Evolutionary conservation across 2,888 invertebrate genomes (phyloP).

Genomic region (Watsonalla binaria): DNA sequence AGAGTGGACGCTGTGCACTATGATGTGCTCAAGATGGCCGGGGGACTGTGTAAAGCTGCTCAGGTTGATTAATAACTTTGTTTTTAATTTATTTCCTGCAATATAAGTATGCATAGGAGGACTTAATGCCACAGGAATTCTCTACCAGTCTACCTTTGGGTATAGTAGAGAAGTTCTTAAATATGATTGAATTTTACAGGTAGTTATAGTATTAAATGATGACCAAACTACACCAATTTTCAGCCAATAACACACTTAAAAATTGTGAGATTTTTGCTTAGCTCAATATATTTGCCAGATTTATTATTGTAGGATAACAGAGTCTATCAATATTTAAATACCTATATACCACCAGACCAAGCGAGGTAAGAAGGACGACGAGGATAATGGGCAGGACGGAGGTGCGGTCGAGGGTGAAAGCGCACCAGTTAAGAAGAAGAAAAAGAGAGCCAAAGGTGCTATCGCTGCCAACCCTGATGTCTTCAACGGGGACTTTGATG

Average conservation of each 20-base stretch:
- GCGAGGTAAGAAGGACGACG: slow-evolving; percentile 70
- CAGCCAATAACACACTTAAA: no score
- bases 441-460: slow-evolving; percentile 61
- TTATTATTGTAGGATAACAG: no score
- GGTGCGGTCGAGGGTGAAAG: slow-evolving; percentile 44
- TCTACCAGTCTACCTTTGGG: no score
- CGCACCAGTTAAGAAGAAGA: slow-evolving; percentile 53
- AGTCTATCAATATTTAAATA: no score
- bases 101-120: no score
- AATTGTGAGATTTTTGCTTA: no score
- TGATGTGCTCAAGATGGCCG: slow-evolving; percentile 88
- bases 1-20: slow-evolving; percentile 91
- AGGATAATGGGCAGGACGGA: slow-evolving; percentile 47
- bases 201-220: no score
- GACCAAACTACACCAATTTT: no score
- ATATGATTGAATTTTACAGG: no score
- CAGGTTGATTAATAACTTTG: slow-evolving; percentile 32
- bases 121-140: no score
- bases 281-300: no score
- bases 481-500: slow-evolving; percentile 67
- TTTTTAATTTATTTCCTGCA: neutral
- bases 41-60: slow-evolving; percentile 79
- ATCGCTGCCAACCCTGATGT: slow-evolving; percentile 58
- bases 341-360: slow-evolving; percentile 41
- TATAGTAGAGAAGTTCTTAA: no score